Evolutionary conservation across 2,888 invertebrate genomes (phyloP).

Genomic region (Acanthococcus lagerstroemiae): DNA sequence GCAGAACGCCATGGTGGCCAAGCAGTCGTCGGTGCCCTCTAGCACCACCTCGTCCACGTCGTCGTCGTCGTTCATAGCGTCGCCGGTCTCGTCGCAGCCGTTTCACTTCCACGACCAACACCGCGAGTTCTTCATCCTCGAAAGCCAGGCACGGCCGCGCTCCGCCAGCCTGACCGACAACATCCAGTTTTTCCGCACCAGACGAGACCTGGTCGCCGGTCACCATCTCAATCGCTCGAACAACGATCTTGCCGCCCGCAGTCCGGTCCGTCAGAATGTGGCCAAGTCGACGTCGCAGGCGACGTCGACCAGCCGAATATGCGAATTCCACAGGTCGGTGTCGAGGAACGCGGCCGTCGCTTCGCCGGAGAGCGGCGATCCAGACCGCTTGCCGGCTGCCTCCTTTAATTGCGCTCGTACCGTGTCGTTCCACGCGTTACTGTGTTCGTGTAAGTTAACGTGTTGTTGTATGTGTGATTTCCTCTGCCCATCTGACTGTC

Average conservation of each 20-base stretch:
- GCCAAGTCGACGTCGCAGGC: constrained; percentile 20
- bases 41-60: constrained; percentile 3
- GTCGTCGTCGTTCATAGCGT: background rate
- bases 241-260: constrained; percentile 2
- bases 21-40: background rate
- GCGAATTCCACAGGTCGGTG: constrained; percentile 38
- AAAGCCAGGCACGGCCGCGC: background rate
- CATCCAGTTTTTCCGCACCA: constrained; percentile 16
- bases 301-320: constrained; percentile 42
- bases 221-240: constrained; percentile 15
- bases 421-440: constrained; percentile 15
- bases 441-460: constrained; percentile 27
- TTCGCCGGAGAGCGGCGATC: background rate
- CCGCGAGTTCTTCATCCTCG: constrained; percentile 17
- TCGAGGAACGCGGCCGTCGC: background rate
- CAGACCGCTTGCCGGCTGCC: background rate
- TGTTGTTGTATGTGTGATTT: constrained; percentile 54
- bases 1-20: background rate
- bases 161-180: constrained; percentile 20
- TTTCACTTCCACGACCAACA: constrained; percentile 12
- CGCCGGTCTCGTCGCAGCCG: constrained; percentile 1
- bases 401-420: constrained; percentile 25
- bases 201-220: constrained; percentile 2
- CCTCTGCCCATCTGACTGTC: constrained; percentile 53
- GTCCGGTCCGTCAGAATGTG: constrained; percentile 20